These are phyloP conservation scores for Leucoptera coffeella DNA, from an alignment of 2,888 invertebrate species.

Conservation along the genomic window DNA sequence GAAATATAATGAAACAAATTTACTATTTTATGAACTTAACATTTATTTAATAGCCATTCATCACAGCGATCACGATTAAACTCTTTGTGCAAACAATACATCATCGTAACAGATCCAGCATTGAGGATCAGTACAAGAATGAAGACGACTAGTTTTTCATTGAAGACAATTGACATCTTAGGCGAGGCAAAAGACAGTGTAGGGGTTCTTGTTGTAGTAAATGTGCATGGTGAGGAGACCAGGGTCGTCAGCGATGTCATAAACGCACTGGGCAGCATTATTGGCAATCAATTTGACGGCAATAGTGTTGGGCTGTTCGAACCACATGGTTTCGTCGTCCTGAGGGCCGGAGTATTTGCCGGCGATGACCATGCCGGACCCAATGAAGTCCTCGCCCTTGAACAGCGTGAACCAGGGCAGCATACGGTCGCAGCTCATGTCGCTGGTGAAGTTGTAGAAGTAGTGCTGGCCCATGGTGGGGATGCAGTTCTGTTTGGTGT, in stretches of 20 bases:
- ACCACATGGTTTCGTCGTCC: not conserved
- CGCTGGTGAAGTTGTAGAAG: constrained; percentile 10
- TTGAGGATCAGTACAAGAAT: too few species aligned
- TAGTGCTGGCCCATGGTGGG: constrained; percentile 9
- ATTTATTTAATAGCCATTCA: too few species aligned
- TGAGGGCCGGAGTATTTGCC: not conserved
- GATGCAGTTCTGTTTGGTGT: not conserved
- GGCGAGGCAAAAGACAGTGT: not conserved
- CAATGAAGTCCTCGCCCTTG: not conserved
- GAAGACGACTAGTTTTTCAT: too few species aligned
- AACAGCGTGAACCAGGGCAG: constrained; percentile 3
- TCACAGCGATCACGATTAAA: too few species aligned
- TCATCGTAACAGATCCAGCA: too few species aligned
- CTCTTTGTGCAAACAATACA: too few species aligned
- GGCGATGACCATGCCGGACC: constrained; percentile 1
- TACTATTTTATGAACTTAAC: too few species aligned
- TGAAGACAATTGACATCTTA: too few species aligned
- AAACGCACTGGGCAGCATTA: not conserved
- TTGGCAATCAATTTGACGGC: not conserved
- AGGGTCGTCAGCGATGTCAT: not conserved
- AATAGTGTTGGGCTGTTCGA: not conserved
- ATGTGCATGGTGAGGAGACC: constrained; percentile 1
- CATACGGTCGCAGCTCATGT: constrained; percentile 6
- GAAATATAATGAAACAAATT: too few species aligned
- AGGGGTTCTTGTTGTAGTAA: constrained; percentile 1